Evolutionary conservation across 2,113 vertebrate genomes (phyloP).

Genomic region (Melanotaenia duboulayi): DNA sequence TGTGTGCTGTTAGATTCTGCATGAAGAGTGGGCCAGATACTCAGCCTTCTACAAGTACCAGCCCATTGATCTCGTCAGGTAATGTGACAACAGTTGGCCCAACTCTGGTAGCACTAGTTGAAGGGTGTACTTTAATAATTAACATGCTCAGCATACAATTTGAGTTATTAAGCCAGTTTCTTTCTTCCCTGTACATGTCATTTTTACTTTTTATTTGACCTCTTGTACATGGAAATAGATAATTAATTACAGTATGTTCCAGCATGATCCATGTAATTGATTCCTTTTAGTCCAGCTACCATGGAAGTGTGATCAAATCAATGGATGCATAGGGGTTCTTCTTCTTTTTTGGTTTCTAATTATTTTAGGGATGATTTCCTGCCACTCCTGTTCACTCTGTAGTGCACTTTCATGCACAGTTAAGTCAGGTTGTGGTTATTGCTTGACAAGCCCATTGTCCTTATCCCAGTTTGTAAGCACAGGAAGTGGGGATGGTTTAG

Average conservation of each 20-base stretch:
- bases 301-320: not conserved
- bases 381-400: not conserved
- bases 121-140: not conserved
- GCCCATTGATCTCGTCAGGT: slow-evolving; percentile 97
- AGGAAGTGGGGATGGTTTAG: no score
- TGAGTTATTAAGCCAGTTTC: not conserved
- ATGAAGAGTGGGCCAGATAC: slow-evolving; percentile 95
- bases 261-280: not conserved
- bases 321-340: no score
- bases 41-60: slow-evolving; percentile 98
- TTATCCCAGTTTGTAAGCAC: not conserved
- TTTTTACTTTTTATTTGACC: not conserved
- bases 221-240: not conserved
- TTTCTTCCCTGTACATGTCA: not conserved
- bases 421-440: not conserved
- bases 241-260: not conserved
- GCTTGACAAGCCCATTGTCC: not conserved
- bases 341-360: not conserved
- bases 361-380: not conserved
- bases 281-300: not conserved
- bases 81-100: slow-evolving; percentile 2
- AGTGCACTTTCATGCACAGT: not conserved
- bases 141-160: not conserved
- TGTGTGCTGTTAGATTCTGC: slow-evolving; percentile 84
- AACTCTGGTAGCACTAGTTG: not conserved